Evolutionary conservation across 2,888 invertebrate genomes (phyloP), one percentile per base, ranked within the genome.

Genomic region (Ophion obscuratus): DNA sequence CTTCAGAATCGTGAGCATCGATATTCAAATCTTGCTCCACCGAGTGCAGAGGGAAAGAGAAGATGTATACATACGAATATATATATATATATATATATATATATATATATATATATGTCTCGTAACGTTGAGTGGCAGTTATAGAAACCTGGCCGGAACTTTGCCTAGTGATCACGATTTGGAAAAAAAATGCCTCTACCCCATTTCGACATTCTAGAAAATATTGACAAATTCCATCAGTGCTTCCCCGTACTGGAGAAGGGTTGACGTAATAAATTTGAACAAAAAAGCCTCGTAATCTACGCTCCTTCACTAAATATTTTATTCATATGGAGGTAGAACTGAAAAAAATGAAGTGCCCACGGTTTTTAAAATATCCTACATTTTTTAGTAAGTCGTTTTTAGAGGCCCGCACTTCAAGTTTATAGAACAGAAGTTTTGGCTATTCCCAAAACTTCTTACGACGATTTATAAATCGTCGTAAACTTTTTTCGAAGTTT

Each of bases 11-110:
- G 66, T 77, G 70, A 76, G 67, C 85, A 74, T 85, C 85, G 80
- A 85, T 83, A 85, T 86, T 84, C 84, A 84, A 86, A 86, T 77
- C 64, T 70, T 68, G 47, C 66, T 53, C 40, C 68, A 67, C 53
- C 31, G 44, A 14, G 44, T 66, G 17, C 9, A 36, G 36, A 40
- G 10, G 20, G 47, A 59, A 59, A 59, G 59, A 9, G 73, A 66
- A 27, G 68, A 78, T 59, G 59, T 61, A 36, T 27, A 70, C 47
- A 20, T 61, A 61, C 27, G 61, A 24, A 44, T 10, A 53, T 47
- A 36, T 7, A 27, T 24, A 20, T 24, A 24, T 24, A 24, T 24
- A 24, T 24, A 24, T 24, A 24, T 44, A 31, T 70, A 59, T 40
- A 59, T 44, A 36, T 17, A 17, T 59, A 20, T 44, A 40, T 20